A percentile compares a stretch with the other conserved stretches of the same genome.
phyloP scores from a whole-genome alignment of 2,888 invertebrate genomes.

The Automeris io region DNA sequence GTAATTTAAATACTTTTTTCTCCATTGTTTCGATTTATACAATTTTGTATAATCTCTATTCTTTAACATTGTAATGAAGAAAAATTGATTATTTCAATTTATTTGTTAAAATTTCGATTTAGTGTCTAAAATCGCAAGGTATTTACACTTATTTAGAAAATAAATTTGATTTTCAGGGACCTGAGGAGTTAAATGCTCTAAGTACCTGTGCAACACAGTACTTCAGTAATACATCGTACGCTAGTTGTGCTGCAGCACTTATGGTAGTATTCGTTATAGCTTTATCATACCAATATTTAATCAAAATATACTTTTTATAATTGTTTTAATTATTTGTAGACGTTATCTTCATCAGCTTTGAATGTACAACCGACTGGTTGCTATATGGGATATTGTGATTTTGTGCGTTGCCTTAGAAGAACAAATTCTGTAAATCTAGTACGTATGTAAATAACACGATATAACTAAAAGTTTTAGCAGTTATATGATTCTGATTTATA shows the following conservation, averaged over 20 bases:
- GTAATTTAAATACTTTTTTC: conserved; percentile 33
- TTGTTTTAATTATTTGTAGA: conserved; percentile 28
- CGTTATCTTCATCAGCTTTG: conserved; percentile 59
- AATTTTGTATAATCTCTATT: too few species aligned
- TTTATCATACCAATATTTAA: too few species aligned
- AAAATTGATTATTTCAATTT: too few species aligned
- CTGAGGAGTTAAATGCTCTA: conserved; percentile 70
- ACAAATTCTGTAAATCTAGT: conserved; percentile 77
- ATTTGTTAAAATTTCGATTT: too few species aligned
- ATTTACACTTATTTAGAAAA: too few species aligned
- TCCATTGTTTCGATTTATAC: too few species aligned
- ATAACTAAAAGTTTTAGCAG: neutral
- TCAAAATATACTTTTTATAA: neutral
- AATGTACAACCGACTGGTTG: conserved; percentile 71
- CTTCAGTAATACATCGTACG: conserved; percentile 70
- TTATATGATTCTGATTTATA: conserved; percentile 2
- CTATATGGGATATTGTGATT: conserved; percentile 78
- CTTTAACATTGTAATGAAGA: too few species aligned
- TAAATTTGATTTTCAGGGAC: conserved; percentile 49
- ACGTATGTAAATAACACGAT: conserved; percentile 12
- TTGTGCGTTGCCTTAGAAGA: conserved; percentile 76
- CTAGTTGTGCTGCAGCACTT: conserved; percentile 64
- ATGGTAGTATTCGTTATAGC: too few species aligned
- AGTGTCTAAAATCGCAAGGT: too few species aligned
- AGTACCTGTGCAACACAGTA: conserved; percentile 74